Percentiles rank a stretch among this genome's conserved stretches.
phyloP scores from a whole-genome alignment of 2,888 invertebrate species.

The Noctua fimbriata region DNA sequence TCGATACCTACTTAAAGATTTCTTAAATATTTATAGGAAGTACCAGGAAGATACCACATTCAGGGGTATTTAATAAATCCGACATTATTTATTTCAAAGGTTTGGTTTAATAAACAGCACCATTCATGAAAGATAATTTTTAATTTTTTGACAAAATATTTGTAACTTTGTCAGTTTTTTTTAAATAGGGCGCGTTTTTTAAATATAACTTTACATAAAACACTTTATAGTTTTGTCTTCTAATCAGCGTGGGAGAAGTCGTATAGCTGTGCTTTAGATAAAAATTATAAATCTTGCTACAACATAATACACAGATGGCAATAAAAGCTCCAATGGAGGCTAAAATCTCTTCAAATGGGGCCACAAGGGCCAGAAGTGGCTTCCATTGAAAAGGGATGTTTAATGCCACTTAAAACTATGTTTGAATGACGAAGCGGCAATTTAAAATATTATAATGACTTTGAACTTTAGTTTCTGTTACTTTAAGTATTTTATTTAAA shows the following conservation, averaged over 20 bases:
- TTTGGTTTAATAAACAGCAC: background rate
- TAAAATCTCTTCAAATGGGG: slow-evolving; percentile 23
- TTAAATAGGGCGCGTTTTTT: background rate
- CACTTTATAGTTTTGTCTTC: background rate
- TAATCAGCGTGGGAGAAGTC: slow-evolving; percentile 28
- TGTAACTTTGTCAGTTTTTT: background rate
- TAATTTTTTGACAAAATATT: background rate
- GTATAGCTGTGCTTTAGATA: background rate
- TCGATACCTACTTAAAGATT: background rate
- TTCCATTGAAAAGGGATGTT: slow-evolving; percentile 41
- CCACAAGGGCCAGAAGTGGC: slow-evolving; percentile 56
- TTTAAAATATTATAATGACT: slow-evolving; percentile 19
- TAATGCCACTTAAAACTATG: slow-evolving; percentile 43
- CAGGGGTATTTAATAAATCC: background rate
- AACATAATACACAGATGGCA: slow-evolving; percentile 42
- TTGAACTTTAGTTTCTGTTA: background rate
- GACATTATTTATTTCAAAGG: background rate
- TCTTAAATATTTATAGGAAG: background rate
- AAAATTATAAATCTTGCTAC: slow-evolving; percentile 28
- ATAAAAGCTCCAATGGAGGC: slow-evolving; percentile 37
- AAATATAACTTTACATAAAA: background rate
- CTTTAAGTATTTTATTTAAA: background rate
- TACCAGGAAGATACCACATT: background rate
- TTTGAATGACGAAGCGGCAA: slow-evolving; percentile 19
- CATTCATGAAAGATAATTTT: background rate